Evolutionary conservation across 2,888 invertebrate genomes (phyloP).

Genomic region (Cephus pygmeus): DNA sequence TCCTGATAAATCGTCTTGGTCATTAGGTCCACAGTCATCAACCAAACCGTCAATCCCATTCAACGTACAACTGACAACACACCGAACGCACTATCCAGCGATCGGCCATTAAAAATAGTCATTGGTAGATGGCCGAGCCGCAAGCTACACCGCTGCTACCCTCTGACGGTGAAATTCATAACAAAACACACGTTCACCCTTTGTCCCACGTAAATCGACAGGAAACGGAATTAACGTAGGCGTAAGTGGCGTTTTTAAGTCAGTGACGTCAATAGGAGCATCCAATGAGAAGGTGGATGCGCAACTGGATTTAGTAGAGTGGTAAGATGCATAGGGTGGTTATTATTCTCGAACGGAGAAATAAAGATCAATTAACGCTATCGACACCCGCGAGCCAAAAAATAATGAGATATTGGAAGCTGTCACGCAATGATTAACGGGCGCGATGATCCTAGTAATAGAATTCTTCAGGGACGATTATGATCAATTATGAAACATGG

Average conservation of each 20-base stretch:
- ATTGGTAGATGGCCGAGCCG: neutral
- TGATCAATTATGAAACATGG: neutral
- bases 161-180: neutral
- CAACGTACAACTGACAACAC: neutral
- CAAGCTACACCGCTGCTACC: neutral
- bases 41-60: neutral
- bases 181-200: neutral
- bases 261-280: neutral
- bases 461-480: neutral
- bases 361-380: neutral
- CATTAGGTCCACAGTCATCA: neutral
- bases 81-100: neutral
- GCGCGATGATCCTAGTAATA: neutral
- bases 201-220: neutral
- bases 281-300: neutral
- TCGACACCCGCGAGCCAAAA: neutral
- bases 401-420: neutral
- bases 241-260: neutral
- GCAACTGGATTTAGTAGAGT: neutral
- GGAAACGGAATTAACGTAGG: neutral
- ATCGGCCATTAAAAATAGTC: neutral
- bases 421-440: neutral
- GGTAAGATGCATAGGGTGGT: neutral
- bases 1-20: neutral
- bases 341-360: neutral